Percentiles rank a stretch among this genome's conserved stretches.
Evolutionary conservation across 2,797 vertebrate genomes (phyloP).

Genomic region (Notoglanidium macrostoma): DNA sequence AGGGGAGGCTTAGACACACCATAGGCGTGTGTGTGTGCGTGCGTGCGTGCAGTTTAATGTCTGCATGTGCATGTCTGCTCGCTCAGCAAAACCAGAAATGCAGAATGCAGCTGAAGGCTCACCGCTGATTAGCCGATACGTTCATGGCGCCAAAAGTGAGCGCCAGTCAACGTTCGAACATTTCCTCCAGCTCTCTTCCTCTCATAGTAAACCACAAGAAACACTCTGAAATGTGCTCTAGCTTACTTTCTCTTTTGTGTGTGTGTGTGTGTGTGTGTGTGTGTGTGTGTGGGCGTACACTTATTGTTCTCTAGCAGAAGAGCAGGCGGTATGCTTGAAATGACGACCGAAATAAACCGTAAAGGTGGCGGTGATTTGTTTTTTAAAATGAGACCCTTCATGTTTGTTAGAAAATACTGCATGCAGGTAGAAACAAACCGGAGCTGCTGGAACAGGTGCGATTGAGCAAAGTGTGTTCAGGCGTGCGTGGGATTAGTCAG

Average conservation of each 20-base stretch:
- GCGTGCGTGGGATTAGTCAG: neutral
- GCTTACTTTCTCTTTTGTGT: neutral
- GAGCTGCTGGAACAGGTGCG: neutral
- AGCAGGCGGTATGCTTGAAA: no score
- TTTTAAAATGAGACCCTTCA: neutral
- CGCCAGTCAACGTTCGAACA: neutral
- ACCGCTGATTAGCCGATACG: constrained; percentile 5
- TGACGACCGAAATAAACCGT: neutral
- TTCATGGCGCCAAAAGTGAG: constrained; percentile 17
- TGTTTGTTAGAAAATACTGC: neutral
- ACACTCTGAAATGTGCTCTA: neutral
- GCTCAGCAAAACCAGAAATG: constrained; percentile 4
- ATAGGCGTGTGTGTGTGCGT: neutral
- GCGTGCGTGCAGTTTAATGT: neutral
- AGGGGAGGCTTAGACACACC: neutral
- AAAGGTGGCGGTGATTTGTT: neutral
- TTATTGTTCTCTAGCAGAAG: neutral
- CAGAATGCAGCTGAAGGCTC: neutral
- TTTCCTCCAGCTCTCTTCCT: constrained; percentile 34
- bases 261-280: no score
- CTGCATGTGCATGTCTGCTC: neutral
- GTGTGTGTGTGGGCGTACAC: no score
- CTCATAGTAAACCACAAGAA: constrained; percentile 37
- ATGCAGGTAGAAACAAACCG: neutral
- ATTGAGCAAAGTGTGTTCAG: neutral